Evolutionary conservation across 2,888 invertebrate genomes (phyloP).

Genomic region (Teinopalpus imperialis): DNA sequence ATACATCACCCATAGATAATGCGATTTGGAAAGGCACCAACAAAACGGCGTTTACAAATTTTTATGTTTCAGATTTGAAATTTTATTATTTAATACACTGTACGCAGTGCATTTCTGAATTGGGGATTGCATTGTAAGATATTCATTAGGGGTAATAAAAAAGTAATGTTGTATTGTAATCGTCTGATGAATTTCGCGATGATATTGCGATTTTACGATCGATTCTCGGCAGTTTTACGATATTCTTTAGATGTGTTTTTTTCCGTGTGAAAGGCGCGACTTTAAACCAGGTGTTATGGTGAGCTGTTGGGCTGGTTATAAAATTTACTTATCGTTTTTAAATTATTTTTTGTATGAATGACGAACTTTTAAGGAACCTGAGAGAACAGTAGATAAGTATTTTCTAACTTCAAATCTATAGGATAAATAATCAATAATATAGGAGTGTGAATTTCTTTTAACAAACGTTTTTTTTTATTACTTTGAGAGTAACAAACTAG

Average conservation of each 20-base stretch:
- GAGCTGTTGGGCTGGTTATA: too few relatives aligned
- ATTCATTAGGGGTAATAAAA: slow-evolving; percentile 78
- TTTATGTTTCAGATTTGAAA: slow-evolving; percentile 66
- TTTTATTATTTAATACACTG: slow-evolving; percentile 74
- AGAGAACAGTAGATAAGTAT: too few relatives aligned
- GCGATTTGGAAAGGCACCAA: slow-evolving; percentile 36
- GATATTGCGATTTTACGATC: slow-evolving; percentile 77
- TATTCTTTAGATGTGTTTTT: slow-evolving; percentile 47
- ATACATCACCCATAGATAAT: slow-evolving; percentile 54
- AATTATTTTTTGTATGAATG: too few relatives aligned
- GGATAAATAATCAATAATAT: too few relatives aligned
- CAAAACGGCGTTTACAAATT: slow-evolving; percentile 70
- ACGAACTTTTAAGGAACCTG: too few relatives aligned
- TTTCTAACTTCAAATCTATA: too few relatives aligned
- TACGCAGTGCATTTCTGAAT: slow-evolving; percentile 30
- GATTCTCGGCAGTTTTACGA: slow-evolving; percentile 61
- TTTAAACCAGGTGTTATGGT: slow-evolving; percentile 16
- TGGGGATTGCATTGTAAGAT: slow-evolving; percentile 39
- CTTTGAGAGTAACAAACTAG: too few relatives aligned
- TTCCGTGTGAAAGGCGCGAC: slow-evolving; percentile 59
- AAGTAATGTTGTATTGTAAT: slow-evolving; percentile 71
- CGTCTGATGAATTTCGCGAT: slow-evolving; percentile 71
- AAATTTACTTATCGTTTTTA: too few relatives aligned
- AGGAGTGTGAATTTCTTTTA: too few relatives aligned
- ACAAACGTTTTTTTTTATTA: too few relatives aligned